A percentile compares a stretch with the other conserved stretches of the same genome.
Conservation (phyloP, 2,888 invertebrate species). For the Mermis nigrescens region DNA sequence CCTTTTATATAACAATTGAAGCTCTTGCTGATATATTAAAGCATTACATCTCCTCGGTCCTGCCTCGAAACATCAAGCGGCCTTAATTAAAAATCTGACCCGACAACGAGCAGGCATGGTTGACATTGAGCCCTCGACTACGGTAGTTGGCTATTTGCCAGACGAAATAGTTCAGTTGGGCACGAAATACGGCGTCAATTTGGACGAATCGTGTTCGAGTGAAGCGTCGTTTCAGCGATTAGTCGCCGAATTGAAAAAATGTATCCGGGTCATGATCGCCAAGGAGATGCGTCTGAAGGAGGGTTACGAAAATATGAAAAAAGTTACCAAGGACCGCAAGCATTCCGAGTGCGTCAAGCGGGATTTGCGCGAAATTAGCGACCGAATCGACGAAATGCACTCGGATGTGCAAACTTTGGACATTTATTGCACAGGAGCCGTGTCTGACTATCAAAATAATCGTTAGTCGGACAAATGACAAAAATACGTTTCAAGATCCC, state of each 20-base stretch:
- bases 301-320: slow-evolving; percentile 2
- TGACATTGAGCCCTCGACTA: background rate
- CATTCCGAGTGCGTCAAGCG: slow-evolving; percentile 1
- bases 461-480: too few species aligned
- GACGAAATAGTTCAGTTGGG: slow-evolving; percentile 4
- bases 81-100: too few species aligned
- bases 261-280: background rate
- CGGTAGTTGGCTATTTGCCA: background rate
- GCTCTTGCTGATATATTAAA: too few species aligned
- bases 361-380: slow-evolving; percentile 19
- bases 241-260: slow-evolving; percentile 2
- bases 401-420: slow-evolving; percentile 23
- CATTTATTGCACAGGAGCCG: slow-evolving; percentile 24
- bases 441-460: slow-evolving; percentile 15
- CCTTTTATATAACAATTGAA: too few species aligned
- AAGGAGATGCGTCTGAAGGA: slow-evolving; percentile 12
- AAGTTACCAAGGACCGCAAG: slow-evolving; percentile 1
- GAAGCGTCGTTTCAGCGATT: background rate
- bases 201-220: background rate
- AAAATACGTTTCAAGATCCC: too few species aligned
- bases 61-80: too few species aligned
- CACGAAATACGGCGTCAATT: background rate
- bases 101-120: background rate
- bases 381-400: slow-evolving; percentile 24
- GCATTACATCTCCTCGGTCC: too few species aligned